Base-by-base conservation (phyloP, 2,797 vertebrate genomes). In the Pempheris klunzingeri region DNA sequence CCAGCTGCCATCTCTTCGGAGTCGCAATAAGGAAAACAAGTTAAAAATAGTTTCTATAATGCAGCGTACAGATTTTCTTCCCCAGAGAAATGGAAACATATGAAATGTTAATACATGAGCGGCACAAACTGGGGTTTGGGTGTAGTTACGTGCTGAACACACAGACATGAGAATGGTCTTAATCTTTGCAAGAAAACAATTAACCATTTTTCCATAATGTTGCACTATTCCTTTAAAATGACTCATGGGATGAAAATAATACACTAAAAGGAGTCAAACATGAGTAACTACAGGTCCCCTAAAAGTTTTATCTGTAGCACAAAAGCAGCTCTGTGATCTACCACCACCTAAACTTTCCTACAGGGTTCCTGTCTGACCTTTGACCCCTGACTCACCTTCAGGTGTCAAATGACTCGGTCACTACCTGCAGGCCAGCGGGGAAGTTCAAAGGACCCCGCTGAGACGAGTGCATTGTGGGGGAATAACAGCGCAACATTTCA, bases 351-450 rank as follows among this genome's bases (percentile, higher is more conserved):
- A 72, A 65, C 69, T 71, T 28, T 74, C 73, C 83, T 85, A 91
- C 81, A 81, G 76, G 82, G 69, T 85, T 87, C 73, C 71, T 74
- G 54, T 70, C 70, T 87, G 78, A 88, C 88, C 85, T 87, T 47
- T 85, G 82, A 89, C 83, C 87, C 91, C 81, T 80, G 86, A 95
- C 95, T 95, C 94, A 96, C 95, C 95, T 96, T 94, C 88, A 93
- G 76, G 86, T 91, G 92, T 94, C 91, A 94, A 93, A 88, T 90
- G 94, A 94, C 92, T 91, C 70, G 59, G 77, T 92, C 92, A 91
- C 92, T 93, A 94, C 92, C 94, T 90, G 94, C 92, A 91, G 93
- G 90, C 88, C 94, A 94, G 93, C 90, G 84, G 92, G 93, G 71
- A 61, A 92, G 92, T 90, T 95, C 93, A 94, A 88, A 91, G 89